Conservation (phyloP, 2,888 invertebrate genomes). For the Lycaena phlaeas region DNA sequence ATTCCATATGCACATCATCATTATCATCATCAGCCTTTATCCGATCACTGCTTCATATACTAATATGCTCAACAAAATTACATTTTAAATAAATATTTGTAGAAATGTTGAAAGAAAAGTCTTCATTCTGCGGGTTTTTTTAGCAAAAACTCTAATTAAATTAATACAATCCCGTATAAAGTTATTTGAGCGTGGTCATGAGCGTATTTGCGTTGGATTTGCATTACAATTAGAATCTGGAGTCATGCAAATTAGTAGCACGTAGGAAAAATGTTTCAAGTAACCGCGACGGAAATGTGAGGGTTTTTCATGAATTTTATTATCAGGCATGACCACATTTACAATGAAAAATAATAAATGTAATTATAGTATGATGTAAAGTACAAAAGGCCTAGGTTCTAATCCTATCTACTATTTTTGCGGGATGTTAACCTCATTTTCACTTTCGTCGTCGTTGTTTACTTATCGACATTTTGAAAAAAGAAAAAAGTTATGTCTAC, state of each 20-base stretch:
- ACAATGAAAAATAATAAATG: neutral
- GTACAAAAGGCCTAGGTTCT: too few species aligned
- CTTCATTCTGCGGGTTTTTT: neutral
- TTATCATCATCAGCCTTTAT: too few species aligned
- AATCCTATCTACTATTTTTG: too few species aligned
- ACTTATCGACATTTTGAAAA: too few species aligned
- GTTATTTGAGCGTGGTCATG: conserved; percentile 10
- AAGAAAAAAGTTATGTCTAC: too few species aligned
- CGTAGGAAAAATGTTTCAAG: conserved; percentile 17
- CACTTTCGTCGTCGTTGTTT: too few species aligned
- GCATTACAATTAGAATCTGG: conserved; percentile 36
- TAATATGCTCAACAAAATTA: too few species aligned
- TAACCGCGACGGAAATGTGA: conserved; percentile 4
- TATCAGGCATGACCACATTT: neutral
- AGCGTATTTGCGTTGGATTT: conserved; percentile 31
- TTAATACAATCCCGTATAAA: neutral
- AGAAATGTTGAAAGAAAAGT: neutral
- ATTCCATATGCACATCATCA: too few species aligned
- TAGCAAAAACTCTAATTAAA: neutral
- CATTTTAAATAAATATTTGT: neutral
- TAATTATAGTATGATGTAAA: too few species aligned
- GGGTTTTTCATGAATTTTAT: neutral
- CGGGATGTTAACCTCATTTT: too few species aligned
- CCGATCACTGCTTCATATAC: too few species aligned
- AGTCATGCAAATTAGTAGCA: conserved; percentile 26